Evolutionary conservation across 2,888 invertebrate genomes (phyloP), one percentile per base, ranked within the genome.

Genomic region (Terebella lapidaria): DNA sequence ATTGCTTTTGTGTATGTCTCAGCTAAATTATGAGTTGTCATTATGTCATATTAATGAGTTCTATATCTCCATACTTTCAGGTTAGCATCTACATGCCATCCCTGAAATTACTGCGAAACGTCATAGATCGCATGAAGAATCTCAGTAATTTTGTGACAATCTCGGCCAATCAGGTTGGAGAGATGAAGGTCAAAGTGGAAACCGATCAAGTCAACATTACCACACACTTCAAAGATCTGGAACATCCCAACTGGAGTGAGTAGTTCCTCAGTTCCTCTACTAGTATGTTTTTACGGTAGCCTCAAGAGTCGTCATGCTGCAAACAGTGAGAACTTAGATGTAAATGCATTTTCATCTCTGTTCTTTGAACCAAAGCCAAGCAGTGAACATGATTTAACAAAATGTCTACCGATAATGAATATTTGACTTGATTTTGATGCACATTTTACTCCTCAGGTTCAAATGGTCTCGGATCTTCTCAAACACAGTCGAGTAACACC

Each of bases 51-150:
- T n/a, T n/a, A n/a, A n/a, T n/a, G n/a, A n/a, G n/a, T n/a, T n/a
- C n/a, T n/a, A n/a, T n/a, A n/a, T n/a, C n/a, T n/a, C n/a, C n/a
- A n/a, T 35, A 15, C n/a, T 15, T 35, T 35, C 77, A 90, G 90
- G 88, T 90, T 67, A 87, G 89, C 60, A 86, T 91, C 71, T 86
- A 88, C 71, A 83, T 94, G 79, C 92, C 93, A 3, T 84, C 87
- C 49, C 79, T 92, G 56, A 91, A 89, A 72, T 84, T 88, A 57
- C 78, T 94, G 4, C 86, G 89, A 30, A 89, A 87, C 64, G 87
- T 92, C 3, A 87, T 92, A 29, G 94, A 94, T 65, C 85, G 90
- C 66, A 88, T 94, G 86, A 89, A 89, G 75, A 89, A 87, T 57
- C 86, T 94, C 81, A 87, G 88, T 10, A 84, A 88, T 0, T 86